A percentile compares a stretch with the other conserved stretches of the same genome.
phyloP scores from a whole-genome alignment of 2,888 invertebrate genomes.

The Phengaris arion region DNA sequence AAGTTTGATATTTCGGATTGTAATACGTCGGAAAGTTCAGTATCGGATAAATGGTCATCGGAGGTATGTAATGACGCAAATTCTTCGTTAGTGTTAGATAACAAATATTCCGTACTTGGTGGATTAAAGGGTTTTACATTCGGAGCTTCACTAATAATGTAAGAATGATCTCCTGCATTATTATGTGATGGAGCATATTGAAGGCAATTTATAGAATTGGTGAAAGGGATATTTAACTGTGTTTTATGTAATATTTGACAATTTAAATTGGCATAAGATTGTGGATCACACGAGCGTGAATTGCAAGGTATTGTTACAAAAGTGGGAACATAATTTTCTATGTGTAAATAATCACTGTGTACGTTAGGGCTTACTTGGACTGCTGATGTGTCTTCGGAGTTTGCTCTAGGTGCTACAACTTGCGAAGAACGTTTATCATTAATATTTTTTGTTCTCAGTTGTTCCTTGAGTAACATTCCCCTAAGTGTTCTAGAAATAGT shows the following conservation, averaged over 20 bases:
- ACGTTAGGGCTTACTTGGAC: background rate
- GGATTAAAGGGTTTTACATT: slow-evolving; percentile 38
- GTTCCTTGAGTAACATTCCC: background rate
- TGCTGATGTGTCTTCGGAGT: background rate
- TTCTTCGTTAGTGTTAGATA: background rate
- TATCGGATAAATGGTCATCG: background rate
- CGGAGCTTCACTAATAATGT: slow-evolving; percentile 31
- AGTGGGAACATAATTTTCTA: slow-evolving; percentile 4
- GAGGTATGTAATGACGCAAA: background rate
- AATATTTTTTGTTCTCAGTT: background rate
- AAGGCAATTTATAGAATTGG: background rate
- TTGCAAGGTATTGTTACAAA: background rate
- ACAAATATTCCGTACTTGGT: slow-evolving; percentile 18
- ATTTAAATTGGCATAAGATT: background rate
- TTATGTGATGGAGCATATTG: background rate
- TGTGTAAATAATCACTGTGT: slow-evolving; percentile 24
- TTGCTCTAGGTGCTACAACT: background rate
- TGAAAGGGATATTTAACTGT: background rate
- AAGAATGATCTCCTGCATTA: slow-evolving; percentile 23
- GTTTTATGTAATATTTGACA: background rate
- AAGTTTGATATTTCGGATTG: background rate
- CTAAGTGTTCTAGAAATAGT: background rate
- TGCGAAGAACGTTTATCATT: background rate
- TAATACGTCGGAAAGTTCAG: background rate
- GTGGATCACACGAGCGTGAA: background rate